These are phyloP conservation scores for Rallus crepitans DNA, from an alignment of 2,797 vertebrate genomes.

Conservation along the genomic window DNA sequence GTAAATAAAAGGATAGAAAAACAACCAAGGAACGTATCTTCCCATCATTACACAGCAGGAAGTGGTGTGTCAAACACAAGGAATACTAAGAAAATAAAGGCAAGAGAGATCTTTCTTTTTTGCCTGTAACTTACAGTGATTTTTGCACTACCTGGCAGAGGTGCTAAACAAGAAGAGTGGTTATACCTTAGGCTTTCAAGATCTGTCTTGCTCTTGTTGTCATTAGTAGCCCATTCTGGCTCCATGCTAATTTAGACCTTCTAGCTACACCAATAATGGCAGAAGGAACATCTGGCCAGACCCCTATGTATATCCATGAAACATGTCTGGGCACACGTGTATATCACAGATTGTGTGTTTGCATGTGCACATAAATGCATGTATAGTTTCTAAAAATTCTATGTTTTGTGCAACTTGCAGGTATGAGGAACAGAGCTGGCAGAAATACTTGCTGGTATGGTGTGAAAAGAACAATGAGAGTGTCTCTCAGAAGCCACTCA, in stretches of 20 bases:
- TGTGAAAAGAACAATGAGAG: not conserved
- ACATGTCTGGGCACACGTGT: not conserved
- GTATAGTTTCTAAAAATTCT: not conserved
- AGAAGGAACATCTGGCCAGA: not conserved
- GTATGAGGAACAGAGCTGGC: not conserved
- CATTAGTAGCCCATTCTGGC: not conserved
- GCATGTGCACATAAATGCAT: not conserved
- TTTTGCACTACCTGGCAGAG: not conserved
- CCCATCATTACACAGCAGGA: rapidly evolving
- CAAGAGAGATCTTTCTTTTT: not conserved
- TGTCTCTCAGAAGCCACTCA: not conserved
- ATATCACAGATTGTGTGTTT: not conserved
- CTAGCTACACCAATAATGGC: not conserved
- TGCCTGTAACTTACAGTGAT: not conserved
- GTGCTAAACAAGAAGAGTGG: not conserved
- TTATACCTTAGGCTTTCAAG: not conserved
- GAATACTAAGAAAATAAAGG: not conserved
- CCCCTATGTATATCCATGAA: rapidly evolving
- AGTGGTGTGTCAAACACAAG: not conserved
- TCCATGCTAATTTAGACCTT: not conserved
- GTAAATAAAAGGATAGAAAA: not conserved
- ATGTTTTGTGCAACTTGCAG: not conserved
- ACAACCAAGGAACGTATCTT: not conserved
- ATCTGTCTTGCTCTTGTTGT: not conserved
- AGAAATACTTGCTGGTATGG: not conserved